A percentile compares a stretch with the other conserved stretches of the same genome.
Conservation (phyloP, 2,797 vertebrate genomes). For the Australoheros facetus region DNA sequence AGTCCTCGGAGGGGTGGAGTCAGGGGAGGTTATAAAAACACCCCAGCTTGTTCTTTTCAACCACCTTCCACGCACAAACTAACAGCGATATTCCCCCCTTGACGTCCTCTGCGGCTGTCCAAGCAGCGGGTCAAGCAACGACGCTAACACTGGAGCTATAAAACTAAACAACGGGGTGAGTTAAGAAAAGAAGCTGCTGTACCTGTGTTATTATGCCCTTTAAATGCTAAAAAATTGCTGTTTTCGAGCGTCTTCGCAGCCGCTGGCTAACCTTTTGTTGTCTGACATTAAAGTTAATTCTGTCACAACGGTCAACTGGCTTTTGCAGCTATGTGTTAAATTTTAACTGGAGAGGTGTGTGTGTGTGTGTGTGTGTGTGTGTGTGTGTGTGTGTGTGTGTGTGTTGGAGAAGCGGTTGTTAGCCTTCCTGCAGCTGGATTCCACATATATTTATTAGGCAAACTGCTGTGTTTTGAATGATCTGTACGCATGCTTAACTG, state of each 20-base stretch:
- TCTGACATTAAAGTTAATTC: background rate
- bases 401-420: constrained; percentile 7
- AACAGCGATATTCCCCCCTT: constrained; percentile 42
- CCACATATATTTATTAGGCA: background rate
- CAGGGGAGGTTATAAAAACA: constrained; percentile 77
- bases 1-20: constrained; percentile 35
- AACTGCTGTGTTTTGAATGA: background rate
- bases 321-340: background rate
- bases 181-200: rapidly evolving
- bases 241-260: rapidly evolving
- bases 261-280: background rate
- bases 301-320: background rate
- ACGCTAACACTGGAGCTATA: constrained; percentile 85
- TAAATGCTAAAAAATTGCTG: background rate
- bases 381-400: background rate
- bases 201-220: background rate
- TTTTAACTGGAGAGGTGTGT: too few relatives aligned
- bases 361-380: too few relatives aligned
- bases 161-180: constrained; percentile 81
- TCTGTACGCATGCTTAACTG: background rate
- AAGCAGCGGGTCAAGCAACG: constrained; percentile 80
- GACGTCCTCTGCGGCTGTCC: constrained; percentile 75
- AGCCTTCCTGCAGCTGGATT: background rate
- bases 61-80: constrained; percentile 72
- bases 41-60: rapidly evolving